These are phyloP conservation scores for Diorhabda carinulata DNA, from an alignment of 1,140 invertebrate genomes.

Conservation along the genomic window DNA sequence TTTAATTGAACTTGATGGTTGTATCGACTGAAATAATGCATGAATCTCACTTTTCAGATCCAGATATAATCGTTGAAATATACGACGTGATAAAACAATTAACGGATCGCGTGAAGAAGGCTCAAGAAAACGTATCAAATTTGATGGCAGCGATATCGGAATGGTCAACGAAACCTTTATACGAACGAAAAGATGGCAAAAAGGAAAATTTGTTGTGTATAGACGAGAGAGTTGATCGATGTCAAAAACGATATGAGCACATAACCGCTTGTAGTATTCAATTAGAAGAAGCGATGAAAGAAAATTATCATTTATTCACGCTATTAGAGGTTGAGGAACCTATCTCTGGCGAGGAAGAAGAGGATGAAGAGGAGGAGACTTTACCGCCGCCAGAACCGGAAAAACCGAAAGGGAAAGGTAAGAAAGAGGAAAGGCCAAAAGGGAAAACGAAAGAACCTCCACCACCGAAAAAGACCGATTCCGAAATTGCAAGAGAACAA, in stretches of 20 bases:
- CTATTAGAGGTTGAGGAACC: conserved; percentile 51
- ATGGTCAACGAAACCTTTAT: conserved; percentile 68
- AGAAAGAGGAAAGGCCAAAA: conserved; percentile 21
- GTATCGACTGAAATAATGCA: too few species aligned
- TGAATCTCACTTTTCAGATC: conserved; percentile 30
- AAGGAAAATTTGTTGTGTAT: conserved; percentile 57
- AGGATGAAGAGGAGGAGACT: conserved; percentile 14
- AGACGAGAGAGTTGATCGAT: conserved; percentile 55
- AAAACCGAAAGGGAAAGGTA: conserved; percentile 25
- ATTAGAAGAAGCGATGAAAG: conserved; percentile 56
- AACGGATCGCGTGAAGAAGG: conserved; percentile 60
- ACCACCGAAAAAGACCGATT: conserved; percentile 15
- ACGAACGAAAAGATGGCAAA: conserved; percentile 61
- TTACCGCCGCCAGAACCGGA: conserved; percentile 13
- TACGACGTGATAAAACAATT: conserved; percentile 52
- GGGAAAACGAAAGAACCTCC: conserved; percentile 23
- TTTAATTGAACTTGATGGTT: too few species aligned
- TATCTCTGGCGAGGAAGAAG: neutral
- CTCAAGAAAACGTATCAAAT: conserved; percentile 62
- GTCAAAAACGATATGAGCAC: conserved; percentile 54
- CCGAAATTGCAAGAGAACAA: conserved; percentile 18
- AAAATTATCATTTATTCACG: conserved; percentile 57
- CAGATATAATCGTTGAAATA: conserved; percentile 32
- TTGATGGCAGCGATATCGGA: conserved; percentile 57
- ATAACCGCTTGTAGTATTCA: conserved; percentile 55